These are phyloP conservation scores for Typhlomys cinereus DNA, from an alignment of 2,113 vertebrate genomes.

Conservation along the genomic window DNA sequence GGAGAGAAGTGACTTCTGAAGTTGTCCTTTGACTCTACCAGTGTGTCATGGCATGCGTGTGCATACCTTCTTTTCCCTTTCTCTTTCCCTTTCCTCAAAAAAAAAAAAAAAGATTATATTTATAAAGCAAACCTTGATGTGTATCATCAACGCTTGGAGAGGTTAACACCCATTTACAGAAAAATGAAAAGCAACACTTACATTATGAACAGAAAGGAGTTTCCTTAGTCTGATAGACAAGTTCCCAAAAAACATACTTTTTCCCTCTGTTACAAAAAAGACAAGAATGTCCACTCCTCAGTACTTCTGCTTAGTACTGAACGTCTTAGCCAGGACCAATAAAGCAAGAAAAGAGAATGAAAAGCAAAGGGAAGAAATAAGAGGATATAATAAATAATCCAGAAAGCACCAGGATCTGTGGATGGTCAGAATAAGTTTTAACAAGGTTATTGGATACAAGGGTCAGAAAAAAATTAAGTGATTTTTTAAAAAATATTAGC, in stretches of 20 bases:
- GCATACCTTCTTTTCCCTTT: too few relatives aligned
- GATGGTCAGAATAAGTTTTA: not conserved
- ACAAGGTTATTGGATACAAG: not conserved
- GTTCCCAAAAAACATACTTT: not conserved
- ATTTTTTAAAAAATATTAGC: slow-evolving; percentile 1
- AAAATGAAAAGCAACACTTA: not conserved
- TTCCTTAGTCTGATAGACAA: not conserved
- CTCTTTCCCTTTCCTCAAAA: too few relatives aligned
- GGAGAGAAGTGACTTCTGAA: too few relatives aligned
- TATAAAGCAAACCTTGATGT: not conserved
- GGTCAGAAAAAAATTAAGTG: not conserved
- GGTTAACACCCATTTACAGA: not conserved
- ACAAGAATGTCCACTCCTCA: not conserved
- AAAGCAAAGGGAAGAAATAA: not conserved
- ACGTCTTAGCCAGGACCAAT: not conserved
- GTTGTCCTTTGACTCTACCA: too few relatives aligned
- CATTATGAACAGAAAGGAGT: not conserved
- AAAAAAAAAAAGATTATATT: too few relatives aligned
- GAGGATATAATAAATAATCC: not conserved
- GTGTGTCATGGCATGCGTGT: too few relatives aligned
- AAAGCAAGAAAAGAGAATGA: not conserved
- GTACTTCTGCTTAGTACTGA: not conserved
- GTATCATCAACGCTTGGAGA: not conserved
- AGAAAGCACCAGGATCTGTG: not conserved
- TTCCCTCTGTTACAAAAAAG: not conserved